A percentile compares a stretch with the other conserved stretches of the same genome.
Evolutionary conservation across 2,797 vertebrate genomes (phyloP).

Genomic region (Ctenochaetus hawaiiensis): DNA sequence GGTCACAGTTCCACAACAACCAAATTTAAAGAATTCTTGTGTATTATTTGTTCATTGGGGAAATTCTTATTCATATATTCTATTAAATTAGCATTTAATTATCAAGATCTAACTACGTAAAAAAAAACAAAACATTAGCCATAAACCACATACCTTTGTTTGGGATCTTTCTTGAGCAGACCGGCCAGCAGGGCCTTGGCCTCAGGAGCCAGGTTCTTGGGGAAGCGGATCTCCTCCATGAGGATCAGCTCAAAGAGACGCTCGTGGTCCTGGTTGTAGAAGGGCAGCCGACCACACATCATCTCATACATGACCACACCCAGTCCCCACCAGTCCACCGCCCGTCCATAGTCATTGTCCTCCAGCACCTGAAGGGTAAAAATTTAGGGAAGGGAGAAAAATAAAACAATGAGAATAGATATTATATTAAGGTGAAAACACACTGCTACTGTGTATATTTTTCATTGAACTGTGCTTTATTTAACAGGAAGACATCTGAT

Average conservation of each 20-base stretch:
- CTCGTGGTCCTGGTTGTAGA: constrained; percentile 98
- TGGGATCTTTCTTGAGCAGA: constrained; percentile 95
- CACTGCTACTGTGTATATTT: neutral
- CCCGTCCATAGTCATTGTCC: constrained; percentile 95
- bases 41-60: neutral
- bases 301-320: constrained; percentile 99
- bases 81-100: neutral
- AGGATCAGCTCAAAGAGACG: constrained; percentile 97
- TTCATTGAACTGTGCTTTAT: neutral
- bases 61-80: neutral
- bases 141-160: constrained; percentile 86
- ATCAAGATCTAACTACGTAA: neutral
- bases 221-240: constrained; percentile 96
- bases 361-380: constrained; percentile 89
- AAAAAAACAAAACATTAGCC: neutral
- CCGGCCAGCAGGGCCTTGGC: constrained; percentile 92
- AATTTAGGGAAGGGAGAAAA: neutral
- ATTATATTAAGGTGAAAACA: neutral
- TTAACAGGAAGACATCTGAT: neutral
- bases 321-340: constrained; percentile 98
- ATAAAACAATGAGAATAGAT: neutral
- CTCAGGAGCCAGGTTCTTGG: constrained; percentile 91
- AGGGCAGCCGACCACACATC: constrained; percentile 96
- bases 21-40: neutral
- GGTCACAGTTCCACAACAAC: neutral